Base-by-base conservation (phyloP, 2,888 invertebrate species). In the Leptinotarsa tumamoca region DNA sequence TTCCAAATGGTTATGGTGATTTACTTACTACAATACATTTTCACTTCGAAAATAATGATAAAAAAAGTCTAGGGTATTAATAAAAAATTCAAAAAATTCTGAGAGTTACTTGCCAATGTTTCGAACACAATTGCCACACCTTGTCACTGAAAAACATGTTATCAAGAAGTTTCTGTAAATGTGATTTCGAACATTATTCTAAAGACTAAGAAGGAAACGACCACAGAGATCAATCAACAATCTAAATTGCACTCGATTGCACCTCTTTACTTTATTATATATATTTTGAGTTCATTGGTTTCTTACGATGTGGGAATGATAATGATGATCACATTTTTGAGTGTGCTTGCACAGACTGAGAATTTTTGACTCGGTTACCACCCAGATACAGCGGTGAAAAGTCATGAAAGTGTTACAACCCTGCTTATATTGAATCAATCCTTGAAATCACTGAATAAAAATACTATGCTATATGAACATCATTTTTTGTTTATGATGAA, bases 401-500 rank as follows among this genome's bases (percentile, higher is more conserved):
- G 52, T 14, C 52, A 52, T 52, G 52, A 52, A 52, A 52, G 52
- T 52, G 14, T 52, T 52, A 17, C 52, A 52, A 52, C 4, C 52
- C 15, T 52, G 17, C 15, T 15, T 52, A 51, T 4, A 52, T 52
- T 52, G 14, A n/a, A n/a, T 15, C 14, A 52, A 52, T n/a, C 17
- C n/a, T 52, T 52, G 52, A 17, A 52, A 52, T 17, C 52, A 52
- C 17, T 52, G 17, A 52, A 52, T 52, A n/a, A 15, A 52, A 52
- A 52, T 52, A 51, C 51, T 51, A 51, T 4, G 15, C 51, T 51
- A 51, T 51, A 15, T 51, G 52, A 52, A 52, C 52, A 52, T 52
- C n/a, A 52, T 52, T 52, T 52, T 52, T 52, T 52, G 52, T 52
- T 52, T n/a, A 52, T 52, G 52, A 52, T 52, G n/a, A n/a, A 52